Base-by-base conservation (phyloP, 2,888 invertebrate species). In the Epinotia ramella region DNA sequence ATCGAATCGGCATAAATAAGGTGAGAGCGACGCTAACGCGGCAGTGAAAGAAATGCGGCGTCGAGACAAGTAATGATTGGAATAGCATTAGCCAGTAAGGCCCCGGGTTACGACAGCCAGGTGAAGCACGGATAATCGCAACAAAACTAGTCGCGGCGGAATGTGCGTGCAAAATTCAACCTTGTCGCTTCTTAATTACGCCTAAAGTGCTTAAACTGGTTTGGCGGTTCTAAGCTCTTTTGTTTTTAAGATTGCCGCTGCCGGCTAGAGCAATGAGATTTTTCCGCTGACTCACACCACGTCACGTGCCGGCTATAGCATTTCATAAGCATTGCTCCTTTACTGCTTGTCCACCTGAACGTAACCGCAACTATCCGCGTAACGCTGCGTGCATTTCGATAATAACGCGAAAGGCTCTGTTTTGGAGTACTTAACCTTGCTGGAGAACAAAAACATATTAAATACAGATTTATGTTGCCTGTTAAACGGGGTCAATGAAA, bases 401-500 rank as follows among this genome's bases (percentile, higher is more conserved):
- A 79, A 73, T 74, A 76, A 80, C 71, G 87, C 88, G 88, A 89
- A 88, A 89, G 88, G 88, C 83, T 64, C 78, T 72, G 71, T 70
- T 77, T 79, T 77, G 74, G 74, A 73, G 68, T 84, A 46, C 12
- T 3, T 53, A 87, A 86, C 88, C 87, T 89, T 87, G 86, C 79
- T 69, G 77, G 81, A 87, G 85, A 87, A 84, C 81, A 86, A 85
- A 87, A 84, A 81, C 78, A 77, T 82, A 80, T 53, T 83, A 82
- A 81, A 81, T 80, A 78, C 64, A 46, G 78, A 76, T 77, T 83
- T 80, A 79, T 69, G 77, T 77, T 78, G 73, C 53, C 66, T 59
- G 73, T 76, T 68, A 81, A 81, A 89, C 82, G 83, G 85, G 89
- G 90, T 84, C 89, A 87, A 84, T 84, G 84, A 85, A 82, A 85